Percentiles rank a stretch among this genome's conserved stretches.
Evolutionary conservation across 2,113 vertebrate species (phyloP).

Genomic region (Colinus virginianus): DNA sequence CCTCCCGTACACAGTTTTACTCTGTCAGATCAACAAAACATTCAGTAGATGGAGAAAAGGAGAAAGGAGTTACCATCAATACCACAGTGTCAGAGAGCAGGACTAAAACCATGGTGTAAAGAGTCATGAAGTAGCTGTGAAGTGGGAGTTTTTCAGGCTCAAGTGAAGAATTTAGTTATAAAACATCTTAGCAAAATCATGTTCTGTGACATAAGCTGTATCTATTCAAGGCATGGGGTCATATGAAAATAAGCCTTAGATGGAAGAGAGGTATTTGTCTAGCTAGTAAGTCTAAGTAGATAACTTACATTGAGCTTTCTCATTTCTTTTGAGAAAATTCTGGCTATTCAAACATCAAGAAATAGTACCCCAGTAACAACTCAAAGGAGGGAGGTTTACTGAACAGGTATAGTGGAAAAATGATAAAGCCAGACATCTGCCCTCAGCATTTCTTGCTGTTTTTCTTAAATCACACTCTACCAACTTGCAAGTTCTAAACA

Average conservation of each 20-base stretch:
- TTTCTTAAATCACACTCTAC: neutral
- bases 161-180: neutral
- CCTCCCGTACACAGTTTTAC: neutral
- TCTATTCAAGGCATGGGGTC: neutral
- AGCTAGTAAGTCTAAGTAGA: neutral
- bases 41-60: neutral
- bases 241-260: neutral
- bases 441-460: neutral
- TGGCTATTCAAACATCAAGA: neutral
- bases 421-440: neutral
- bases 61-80: neutral
- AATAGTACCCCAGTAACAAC: neutral
- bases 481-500: neutral
- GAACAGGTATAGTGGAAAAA: neutral
- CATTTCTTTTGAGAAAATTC: neutral
- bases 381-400: neutral
- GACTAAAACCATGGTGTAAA: neutral
- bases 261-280: neutral
- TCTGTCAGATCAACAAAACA: neutral
- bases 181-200: neutral
- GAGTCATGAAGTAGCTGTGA: neutral
- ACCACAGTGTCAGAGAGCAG: neutral
- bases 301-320: neutral
- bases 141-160: neutral
- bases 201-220: rapidly evolving